Conservation (phyloP, 2,113 vertebrate genomes). For the Psittacara wagleri region DNA sequence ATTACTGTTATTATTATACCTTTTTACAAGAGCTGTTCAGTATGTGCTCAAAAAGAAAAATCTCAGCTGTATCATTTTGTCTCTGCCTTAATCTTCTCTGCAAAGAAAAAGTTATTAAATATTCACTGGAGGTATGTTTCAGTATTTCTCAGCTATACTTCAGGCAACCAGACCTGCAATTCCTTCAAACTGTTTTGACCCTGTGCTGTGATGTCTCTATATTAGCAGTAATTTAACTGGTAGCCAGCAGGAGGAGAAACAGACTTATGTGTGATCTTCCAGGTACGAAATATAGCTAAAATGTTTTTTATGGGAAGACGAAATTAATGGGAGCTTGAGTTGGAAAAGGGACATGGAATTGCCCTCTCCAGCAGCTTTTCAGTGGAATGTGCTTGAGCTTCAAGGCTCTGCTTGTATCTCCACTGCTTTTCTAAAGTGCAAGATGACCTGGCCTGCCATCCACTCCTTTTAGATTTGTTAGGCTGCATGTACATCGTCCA, state of each 20-base stretch:
- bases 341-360: background rate
- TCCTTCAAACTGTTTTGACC: background rate
- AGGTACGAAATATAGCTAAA: rapidly evolving
- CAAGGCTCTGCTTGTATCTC: background rate
- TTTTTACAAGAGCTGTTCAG: background rate
- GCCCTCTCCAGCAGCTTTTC: background rate
- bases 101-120: background rate
- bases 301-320: rapidly evolving
- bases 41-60: background rate
- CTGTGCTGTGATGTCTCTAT: background rate
- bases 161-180: background rate
- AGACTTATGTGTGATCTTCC: background rate
- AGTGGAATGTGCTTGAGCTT: background rate
- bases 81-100: background rate
- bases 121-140: background rate
- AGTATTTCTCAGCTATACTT: background rate
- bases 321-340: background rate
- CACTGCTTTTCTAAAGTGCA: background rate
- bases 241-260: constrained; percentile 53
- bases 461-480: background rate
- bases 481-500: background rate
- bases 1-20: background rate
- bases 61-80: background rate
- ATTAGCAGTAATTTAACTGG: background rate
- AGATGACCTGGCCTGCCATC: rapidly evolving